A percentile compares a stretch with the other conserved stretches of the same genome.
Evolutionary conservation across 2,797 vertebrate species (phyloP).

Genomic region (Pseudopleuronectes americanus): DNA sequence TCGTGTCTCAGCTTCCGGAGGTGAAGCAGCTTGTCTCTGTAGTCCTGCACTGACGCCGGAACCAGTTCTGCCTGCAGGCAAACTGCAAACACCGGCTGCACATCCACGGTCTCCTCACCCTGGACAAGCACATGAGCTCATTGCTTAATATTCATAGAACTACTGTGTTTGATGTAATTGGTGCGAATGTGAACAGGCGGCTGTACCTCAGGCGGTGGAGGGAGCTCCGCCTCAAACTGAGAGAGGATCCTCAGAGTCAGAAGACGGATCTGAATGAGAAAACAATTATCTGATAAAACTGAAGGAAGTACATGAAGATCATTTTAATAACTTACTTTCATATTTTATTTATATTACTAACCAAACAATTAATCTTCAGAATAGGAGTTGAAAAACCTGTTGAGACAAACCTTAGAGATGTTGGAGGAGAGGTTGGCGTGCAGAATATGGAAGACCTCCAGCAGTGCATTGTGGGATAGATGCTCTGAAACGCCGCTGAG

Average conservation of each 20-base stretch:
- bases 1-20: conserved; percentile 94
- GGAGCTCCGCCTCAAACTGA: conserved; percentile 88
- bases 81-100: conserved; percentile 86
- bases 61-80: conserved; percentile 94
- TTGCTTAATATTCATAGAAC: no score
- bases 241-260: conserved; percentile 92
- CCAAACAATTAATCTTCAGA: neutral
- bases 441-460: conserved; percentile 87
- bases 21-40: conserved; percentile 95
- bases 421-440: conserved; percentile 91
- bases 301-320: neutral
- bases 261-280: conserved; percentile 88
- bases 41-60: conserved; percentile 93
- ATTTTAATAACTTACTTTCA: no score
- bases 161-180: fast-evolving
- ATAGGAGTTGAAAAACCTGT: neutral
- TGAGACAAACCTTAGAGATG: conserved; percentile 86
- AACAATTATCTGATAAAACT: neutral
- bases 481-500: conserved; percentile 87
- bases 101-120: conserved; percentile 81
- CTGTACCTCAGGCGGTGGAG: conserved; percentile 83
- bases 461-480: conserved; percentile 86
- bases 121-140: conserved; percentile 55
- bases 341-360: neutral
- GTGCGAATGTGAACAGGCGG: neutral